Evolutionary conservation across 2,113 vertebrate species (phyloP), one percentile per base, ranked within the genome.

Genomic region (Eidolon helvum): DNA sequence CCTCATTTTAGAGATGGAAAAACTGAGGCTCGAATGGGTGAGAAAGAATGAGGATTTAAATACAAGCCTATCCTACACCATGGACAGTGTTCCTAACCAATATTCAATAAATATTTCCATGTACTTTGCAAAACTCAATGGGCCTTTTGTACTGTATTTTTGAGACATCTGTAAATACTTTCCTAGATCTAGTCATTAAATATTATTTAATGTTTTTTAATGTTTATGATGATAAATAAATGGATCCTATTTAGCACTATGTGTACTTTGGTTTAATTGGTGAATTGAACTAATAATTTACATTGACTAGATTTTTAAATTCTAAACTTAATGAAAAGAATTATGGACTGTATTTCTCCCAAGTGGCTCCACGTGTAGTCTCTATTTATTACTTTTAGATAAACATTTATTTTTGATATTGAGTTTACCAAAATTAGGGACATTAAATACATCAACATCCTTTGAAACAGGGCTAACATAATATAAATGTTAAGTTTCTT

Each of bases 401-500:
- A 93, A 95, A 91, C 88, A 91, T 87, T 94, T 90, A 71, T 84
- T 96, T 89, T 68, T 78, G 68, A 72, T 75, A 59, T 40, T 40
- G 28, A 89, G 57, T 87, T 65, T 94, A 59, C 28, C 26, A 38
- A 97, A 83, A 90, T 95, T 87, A 91, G 26, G 61, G 45, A 74
- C 24, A 87, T 78, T 40, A 83, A 96, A 82, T 61, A 45, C 12
- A 24, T 82, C 77, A 43, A 82, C 18, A 61, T 53, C 59, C 28
- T 92, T 90, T 93, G 71, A 87, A 96, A 93, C 30, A 69, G 28
- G 30, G 50, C 22, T 89, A 89, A 87, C 40, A 30, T 61, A 86
- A 94, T 43, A 74, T 71, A 88, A 95, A 87, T 79, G 59, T 91
- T 69, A 96, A 92, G 43, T 93, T 85, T 93, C 48, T 78, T 86